A percentile compares a stretch with the other conserved stretches of the same genome.
Evolutionary conservation across 1,140 invertebrate genomes (phyloP).

Genomic region (Zaprionus vittiger): DNA sequence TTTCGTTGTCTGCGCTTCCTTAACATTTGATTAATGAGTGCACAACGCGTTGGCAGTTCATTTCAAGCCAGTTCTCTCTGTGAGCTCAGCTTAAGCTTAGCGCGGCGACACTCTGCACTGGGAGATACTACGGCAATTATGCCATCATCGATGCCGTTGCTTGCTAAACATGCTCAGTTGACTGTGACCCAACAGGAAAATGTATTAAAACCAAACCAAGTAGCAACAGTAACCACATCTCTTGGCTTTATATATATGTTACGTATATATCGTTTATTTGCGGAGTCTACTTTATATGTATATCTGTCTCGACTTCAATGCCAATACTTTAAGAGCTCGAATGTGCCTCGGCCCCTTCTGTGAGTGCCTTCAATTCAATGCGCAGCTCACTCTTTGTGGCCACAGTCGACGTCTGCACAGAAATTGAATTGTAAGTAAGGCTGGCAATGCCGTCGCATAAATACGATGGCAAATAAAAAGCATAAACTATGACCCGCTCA

Average conservation of each 20-base stretch:
- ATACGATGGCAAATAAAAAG: conserved; percentile 58
- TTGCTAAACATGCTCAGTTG: background rate
- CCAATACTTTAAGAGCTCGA: conserved; percentile 27
- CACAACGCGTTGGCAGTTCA: conserved; percentile 69
- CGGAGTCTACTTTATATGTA: background rate
- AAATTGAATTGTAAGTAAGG: conserved; percentile 81
- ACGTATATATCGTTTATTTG: background rate
- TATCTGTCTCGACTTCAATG: background rate
- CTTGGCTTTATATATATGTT: no score
- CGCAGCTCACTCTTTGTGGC: conserved; percentile 44
- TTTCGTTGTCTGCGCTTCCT: conserved; percentile 59
- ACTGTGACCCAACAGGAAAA: conserved; percentile 23
- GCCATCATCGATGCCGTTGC: conserved; percentile 44
- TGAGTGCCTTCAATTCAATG: background rate
- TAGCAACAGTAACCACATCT: background rate
- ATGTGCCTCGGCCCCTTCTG: background rate
- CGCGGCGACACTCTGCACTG: background rate
- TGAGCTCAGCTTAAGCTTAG: conserved; percentile 20
- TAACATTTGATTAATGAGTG: conserved; percentile 80
- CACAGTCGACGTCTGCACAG: conserved; percentile 51
- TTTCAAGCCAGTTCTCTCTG: conserved; percentile 53
- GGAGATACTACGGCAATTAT: conserved; percentile 41
- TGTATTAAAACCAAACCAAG: conserved; percentile 26
- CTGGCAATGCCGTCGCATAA: conserved; percentile 73
- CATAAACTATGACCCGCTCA: conserved; percentile 48